Base-by-base conservation (phyloP, 2,888 invertebrate genomes). In the Cartodere bifasciata region DNA sequence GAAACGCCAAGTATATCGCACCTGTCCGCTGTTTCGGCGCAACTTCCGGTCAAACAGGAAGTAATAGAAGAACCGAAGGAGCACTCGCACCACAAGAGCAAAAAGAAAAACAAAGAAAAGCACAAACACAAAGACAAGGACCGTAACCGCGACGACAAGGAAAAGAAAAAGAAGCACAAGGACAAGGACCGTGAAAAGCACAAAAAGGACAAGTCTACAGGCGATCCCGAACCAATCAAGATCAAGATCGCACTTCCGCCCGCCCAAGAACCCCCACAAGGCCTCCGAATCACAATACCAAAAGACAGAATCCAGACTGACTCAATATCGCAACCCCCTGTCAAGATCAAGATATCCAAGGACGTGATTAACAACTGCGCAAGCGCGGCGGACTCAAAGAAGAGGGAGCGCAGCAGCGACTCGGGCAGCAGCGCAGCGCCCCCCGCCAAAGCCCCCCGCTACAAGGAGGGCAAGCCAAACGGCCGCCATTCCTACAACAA, bases 281-380 rank as follows among this genome's bases (percentile, higher is more conserved):
- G 77, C 1, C 52, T 86, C 26, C 85, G 85, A 56, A 80, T 86
- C 28, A 86, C 84, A 56, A 86, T 86, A 29, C 76, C 81, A 1
- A 83, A 81, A 50, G 82, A 83, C 40, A 64, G 77, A 29, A 56
- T 83, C 23, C 73, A 75, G 43, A 65, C 65, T 28, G 71, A 60
- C 31, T 39, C 44, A 29, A 37, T 39, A 20, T 37, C 42, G n/a
- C 46, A 39, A 20, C 42, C 37, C 7, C 33, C 21, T 15, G 28
- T 84, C 23, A 84, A 82, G 57, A 79, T 85, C 45, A 85, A 84
- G 63, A 84, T 86, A 41, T 73, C 82, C 14, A 82, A 82, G 49
- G 81, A 82, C 40, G 69, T 73, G 34, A 65, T 79, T 26, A 74
- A 45, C 45, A 46, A 49, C 42, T 52, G 46, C 34, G 6, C 24